A percentile compares a stretch with the other conserved stretches of the same genome.
Conservation (phyloP, 2,113 vertebrate genomes). For the Ondatra zibethicus region DNA sequence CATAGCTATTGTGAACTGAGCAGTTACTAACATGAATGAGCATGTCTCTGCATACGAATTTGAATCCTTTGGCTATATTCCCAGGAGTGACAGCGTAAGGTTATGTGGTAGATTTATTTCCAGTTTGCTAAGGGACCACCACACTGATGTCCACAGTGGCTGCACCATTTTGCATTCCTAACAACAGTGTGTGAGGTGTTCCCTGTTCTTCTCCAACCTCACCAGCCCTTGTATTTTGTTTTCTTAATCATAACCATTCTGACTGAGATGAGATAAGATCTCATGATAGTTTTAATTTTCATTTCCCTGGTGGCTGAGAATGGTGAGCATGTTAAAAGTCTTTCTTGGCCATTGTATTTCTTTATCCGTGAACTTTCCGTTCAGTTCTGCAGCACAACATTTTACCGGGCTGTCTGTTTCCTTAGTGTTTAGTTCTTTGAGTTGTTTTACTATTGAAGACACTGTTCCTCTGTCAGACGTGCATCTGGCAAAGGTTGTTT, state of each 20-base stretch:
- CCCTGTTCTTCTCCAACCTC: not conserved
- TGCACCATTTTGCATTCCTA: not conserved
- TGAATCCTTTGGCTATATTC: not conserved
- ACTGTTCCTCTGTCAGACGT: not conserved
- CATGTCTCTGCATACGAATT: too few relatives aligned
- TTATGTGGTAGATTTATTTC: not conserved
- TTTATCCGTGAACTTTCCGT: not conserved
- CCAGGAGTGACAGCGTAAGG: not conserved
- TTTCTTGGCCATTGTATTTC: not conserved
- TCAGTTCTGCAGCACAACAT: too few relatives aligned
- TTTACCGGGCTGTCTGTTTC: not conserved
- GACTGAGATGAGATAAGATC: not conserved
- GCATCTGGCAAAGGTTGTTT: not conserved
- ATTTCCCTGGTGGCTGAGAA: not conserved
- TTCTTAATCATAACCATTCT: not conserved
- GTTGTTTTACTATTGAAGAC: not conserved
- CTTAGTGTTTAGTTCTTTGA: not conserved
- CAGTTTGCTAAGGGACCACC: not conserved
- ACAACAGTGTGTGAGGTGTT: not conserved
- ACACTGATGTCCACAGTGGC: not conserved
- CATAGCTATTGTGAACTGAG: too few relatives aligned
- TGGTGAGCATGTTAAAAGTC: not conserved
- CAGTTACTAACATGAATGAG: not conserved
- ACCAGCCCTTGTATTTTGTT: not conserved
- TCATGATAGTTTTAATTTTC: not conserved